Evolutionary conservation across 2,888 invertebrate genomes (phyloP).

Genomic region (Linnaemya vulpina): DNA sequence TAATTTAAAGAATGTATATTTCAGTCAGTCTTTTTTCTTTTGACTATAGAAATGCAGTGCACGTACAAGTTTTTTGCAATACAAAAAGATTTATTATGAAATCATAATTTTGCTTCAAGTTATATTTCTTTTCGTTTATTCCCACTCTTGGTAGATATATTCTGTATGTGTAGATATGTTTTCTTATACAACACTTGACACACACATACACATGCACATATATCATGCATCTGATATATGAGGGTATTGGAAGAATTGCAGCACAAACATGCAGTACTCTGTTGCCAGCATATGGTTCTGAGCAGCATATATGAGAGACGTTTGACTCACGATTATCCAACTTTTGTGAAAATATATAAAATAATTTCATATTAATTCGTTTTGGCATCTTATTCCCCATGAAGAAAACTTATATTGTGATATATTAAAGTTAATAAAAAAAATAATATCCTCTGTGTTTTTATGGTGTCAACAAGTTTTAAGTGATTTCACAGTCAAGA

Average conservation of each 20-base stretch:
- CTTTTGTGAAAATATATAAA: constrained; percentile 39
- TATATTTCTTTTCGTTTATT: constrained; percentile 54
- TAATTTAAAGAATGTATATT: not conserved
- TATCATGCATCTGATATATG: not conserved
- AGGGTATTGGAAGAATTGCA: not conserved
- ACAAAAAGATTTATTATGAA: constrained; percentile 68
- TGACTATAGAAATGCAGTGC: constrained; percentile 56
- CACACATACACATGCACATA: not conserved
- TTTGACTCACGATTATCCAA: constrained; percentile 41
- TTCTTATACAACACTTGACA: constrained; percentile 35
- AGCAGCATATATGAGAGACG: not conserved
- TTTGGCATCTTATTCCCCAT: not conserved
- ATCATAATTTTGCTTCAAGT: constrained; percentile 69
- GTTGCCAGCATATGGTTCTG: constrained; percentile 10
- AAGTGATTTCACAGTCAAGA: constrained; percentile 29
- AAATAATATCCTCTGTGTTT: constrained; percentile 12
- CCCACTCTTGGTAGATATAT: constrained; percentile 14
- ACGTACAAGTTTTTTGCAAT: constrained; percentile 66
- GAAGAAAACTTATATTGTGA: constrained; percentile 3
- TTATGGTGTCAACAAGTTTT: constrained; percentile 40
- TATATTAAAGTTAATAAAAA: constrained; percentile 44
- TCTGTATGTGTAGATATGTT: constrained; percentile 5
- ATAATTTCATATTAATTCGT: constrained; percentile 40
- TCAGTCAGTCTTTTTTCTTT: constrained; percentile 32
- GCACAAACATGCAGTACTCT: constrained; percentile 2